Evolutionary conservation across 2,888 invertebrate species (phyloP), one percentile per base, ranked within the genome.

Genomic region (Leptinotarsa tumamoca): DNA sequence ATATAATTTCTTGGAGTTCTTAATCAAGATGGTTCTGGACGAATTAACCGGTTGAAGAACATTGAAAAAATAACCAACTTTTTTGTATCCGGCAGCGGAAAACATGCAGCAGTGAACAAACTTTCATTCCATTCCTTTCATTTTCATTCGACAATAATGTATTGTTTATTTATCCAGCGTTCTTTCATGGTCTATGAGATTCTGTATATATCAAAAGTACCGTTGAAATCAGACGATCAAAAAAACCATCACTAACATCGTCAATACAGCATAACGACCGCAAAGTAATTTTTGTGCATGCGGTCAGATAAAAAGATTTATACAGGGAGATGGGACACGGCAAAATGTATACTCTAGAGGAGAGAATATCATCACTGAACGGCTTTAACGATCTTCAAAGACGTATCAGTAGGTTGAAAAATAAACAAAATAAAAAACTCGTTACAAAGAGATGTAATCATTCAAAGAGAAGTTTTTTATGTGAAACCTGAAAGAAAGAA

Each of bases 61-160:
- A 10, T 17, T 27, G 2, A 43, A 63, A 43, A 63, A 63, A 63
- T 63, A 33, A 10, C 63, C 17, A 33, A 63, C 2, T 18, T 33
- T 7, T 63, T 27, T 63, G 1, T 7, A 33, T 15, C 63, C 63
- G 63, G 63, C 21, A 58, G 23, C n/a, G 13, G 23, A 7, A 58
- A 58, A 58, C 18, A 58, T 23, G 58, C 58, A 23, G 58, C 43
- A 63, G 33, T 63, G 33, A 63, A 63, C 58, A 43, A 63, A 27
- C 43, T 43, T 43, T 43, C 43, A 43, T 63, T 63, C 33, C 63
- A 33, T 63, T 43, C 33, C 63, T 63, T 63, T 63, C 63, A 43
- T 63, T 63, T 63, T 63, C 63, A 33, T 63, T 63, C n/a, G n/a
- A 63, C 63, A 33, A 63, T 63, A 43, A 43, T 43, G 63, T 43